These are phyloP conservation scores for Hypotaenidia philippensis DNA, from an alignment of 2,797 vertebrate species.

Conservation along the genomic window DNA sequence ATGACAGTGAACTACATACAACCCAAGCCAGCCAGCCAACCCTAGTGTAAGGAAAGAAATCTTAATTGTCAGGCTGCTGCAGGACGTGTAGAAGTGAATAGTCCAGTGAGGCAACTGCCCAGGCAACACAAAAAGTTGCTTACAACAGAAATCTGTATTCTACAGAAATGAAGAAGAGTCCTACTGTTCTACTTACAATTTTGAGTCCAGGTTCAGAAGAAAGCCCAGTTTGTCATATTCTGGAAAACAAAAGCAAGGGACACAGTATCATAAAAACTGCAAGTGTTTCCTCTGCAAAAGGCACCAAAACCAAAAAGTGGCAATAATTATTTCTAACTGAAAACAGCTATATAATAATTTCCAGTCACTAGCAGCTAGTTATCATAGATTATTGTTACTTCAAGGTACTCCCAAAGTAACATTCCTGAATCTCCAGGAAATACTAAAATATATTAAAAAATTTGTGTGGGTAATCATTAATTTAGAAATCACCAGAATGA, in stretches of 20 bases:
- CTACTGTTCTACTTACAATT: constrained; percentile 88
- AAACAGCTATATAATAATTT: neutral
- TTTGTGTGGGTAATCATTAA: neutral
- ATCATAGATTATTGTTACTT: neutral
- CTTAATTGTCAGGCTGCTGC: neutral
- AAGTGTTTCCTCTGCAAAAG: neutral
- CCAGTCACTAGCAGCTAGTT: neutral
- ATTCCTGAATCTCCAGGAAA: constrained; percentile 6
- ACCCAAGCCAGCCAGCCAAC: neutral
- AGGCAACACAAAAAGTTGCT: neutral
- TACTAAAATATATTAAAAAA: neutral
- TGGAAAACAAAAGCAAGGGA: constrained; percentile 82
- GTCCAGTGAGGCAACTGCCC: neutral
- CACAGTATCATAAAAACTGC: constrained; percentile 35
- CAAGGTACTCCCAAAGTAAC: neutral
- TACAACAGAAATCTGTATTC: neutral
- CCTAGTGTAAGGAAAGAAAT: neutral
- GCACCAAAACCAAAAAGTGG: neutral
- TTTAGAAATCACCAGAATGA: neutral
- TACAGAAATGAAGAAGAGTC: constrained; percentile 1
- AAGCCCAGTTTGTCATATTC: constrained; percentile 95
- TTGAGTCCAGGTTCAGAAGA: constrained; percentile 92
- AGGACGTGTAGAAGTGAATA: neutral
- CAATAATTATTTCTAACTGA: neutral
- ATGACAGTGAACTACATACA: neutral